Evolutionary conservation across 2,888 invertebrate genomes (phyloP).

Genomic region (Tenodera sinensis): DNA sequence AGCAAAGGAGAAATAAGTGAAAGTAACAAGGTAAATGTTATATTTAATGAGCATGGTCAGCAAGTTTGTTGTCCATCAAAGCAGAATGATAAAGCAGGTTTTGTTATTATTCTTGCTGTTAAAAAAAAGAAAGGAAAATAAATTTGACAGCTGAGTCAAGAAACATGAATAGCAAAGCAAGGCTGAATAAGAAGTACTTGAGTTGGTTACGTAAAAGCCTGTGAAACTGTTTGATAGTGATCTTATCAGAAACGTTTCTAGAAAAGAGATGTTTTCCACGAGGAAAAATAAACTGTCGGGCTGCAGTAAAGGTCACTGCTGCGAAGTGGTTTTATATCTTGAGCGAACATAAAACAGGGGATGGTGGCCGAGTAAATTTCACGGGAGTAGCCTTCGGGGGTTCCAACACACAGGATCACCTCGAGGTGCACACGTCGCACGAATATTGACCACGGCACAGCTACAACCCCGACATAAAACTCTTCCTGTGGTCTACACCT

Average conservation of each 20-base stretch:
- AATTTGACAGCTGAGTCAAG: neutral
- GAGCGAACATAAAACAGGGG: neutral
- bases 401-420: no score
- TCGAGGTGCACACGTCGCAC: no score
- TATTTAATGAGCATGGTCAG: neutral
- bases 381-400: neutral
- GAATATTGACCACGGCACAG: no score
- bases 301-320: neutral
- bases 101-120: neutral
- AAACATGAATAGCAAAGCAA: neutral
- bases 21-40: neutral
- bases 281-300: no score
- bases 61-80: neutral
- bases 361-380: neutral
- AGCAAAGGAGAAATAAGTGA: neutral
- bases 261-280: no score
- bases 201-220: no score
- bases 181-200: no score
- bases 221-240: no score
- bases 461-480: no score
- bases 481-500: no score
- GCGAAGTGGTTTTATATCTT: neutral
- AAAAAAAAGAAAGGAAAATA: neutral
- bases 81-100: neutral
- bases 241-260: no score